phyloP scores from a whole-genome alignment of 2,113 vertebrate genomes.

The Prolemur simus region DNA sequence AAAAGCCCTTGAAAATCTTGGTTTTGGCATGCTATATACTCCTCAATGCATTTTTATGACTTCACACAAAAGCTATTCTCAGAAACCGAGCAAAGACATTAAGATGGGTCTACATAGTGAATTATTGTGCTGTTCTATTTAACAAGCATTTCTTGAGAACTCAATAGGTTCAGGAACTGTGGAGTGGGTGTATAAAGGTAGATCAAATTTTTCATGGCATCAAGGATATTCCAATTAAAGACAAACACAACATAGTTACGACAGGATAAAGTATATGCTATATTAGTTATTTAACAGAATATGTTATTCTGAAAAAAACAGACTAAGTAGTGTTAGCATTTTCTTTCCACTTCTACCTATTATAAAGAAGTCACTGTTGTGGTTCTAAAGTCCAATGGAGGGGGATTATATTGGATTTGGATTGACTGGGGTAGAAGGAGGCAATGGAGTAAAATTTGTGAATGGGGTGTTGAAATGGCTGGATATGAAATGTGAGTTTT shows the following conservation, averaged over 20 bases:
- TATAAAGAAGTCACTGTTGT: neutral
- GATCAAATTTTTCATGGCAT: neutral
- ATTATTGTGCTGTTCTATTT: slow-evolving; percentile 28
- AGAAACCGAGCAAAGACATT: slow-evolving; percentile 49
- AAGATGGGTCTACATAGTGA: neutral
- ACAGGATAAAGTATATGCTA: neutral
- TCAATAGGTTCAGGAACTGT: neutral
- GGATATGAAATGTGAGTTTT: neutral
- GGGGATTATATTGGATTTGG: neutral
- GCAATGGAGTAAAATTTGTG: neutral
- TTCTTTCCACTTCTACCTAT: neutral
- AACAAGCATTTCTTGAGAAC: slow-evolving; percentile 35
- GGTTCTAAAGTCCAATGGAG: neutral
- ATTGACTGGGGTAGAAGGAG: fast-evolving
- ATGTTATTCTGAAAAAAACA: neutral
- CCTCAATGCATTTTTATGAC: slow-evolving; percentile 72
- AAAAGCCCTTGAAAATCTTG: slow-evolving; percentile 75
- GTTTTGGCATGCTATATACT: slow-evolving; percentile 51
- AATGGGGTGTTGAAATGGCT: neutral
- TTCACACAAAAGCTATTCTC: slow-evolving; percentile 48
- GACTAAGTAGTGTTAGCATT: neutral
- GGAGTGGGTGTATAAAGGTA: neutral
- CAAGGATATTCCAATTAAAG: neutral
- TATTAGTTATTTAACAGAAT: neutral
- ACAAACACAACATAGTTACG: neutral